Conservation (phyloP, 2,797 vertebrate species). For the Eulemur coronatus region DNA sequence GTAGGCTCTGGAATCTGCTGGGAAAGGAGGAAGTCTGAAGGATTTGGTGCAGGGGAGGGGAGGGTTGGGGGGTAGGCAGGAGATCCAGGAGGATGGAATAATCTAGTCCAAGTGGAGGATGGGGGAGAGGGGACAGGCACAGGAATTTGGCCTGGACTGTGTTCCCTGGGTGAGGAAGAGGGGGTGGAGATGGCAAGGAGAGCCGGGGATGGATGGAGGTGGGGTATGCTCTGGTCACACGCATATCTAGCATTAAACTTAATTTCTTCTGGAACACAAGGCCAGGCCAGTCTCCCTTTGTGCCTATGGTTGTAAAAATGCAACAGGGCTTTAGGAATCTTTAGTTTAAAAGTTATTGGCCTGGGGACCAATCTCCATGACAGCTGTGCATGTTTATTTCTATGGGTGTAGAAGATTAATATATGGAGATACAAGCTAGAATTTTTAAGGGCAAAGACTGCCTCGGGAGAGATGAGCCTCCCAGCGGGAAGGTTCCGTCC, state of each 20-base stretch:
- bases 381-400: not conserved
- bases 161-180: not conserved
- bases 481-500: not conserved
- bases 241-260: not conserved
- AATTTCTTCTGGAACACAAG: not conserved
- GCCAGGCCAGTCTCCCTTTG: not conserved
- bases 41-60: not conserved
- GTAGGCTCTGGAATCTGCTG: constrained; percentile 61
- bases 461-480: not conserved
- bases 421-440: not conserved
- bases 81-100: not conserved
- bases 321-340: not conserved
- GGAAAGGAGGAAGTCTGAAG: not conserved
- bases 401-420: not conserved
- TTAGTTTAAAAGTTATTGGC: not conserved
- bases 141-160: not conserved
- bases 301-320: constrained; percentile 11
- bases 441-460: not conserved
- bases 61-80: not conserved
- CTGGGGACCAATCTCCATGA: not conserved
- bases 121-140: not conserved
- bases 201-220: not conserved
- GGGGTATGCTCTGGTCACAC: not conserved
- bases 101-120: not conserved
- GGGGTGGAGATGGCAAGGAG: not conserved